Evolutionary conservation across 2,113 vertebrate genomes (phyloP), one percentile per base, ranked within the genome.

Genomic region (Syngnathus scovelli): DNA sequence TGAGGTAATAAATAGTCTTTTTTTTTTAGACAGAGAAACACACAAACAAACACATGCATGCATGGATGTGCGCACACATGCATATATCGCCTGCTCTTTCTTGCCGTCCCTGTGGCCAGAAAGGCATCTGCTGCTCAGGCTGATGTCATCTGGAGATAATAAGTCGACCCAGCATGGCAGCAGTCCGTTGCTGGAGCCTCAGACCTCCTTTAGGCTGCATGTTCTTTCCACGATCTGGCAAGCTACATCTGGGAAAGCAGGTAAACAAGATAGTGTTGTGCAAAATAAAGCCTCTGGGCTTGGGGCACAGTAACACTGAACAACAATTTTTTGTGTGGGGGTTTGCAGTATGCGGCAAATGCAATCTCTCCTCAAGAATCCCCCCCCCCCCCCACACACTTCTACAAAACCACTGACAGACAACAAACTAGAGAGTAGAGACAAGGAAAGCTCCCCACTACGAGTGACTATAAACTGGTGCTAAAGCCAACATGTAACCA

Each of bases 61-160:
- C 27, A 33, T 3, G 27, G 27, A 33, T 33, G 27, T 3, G 27
- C 33, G 38, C 68, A 65, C 56, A 64, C 65, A 46, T 44, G 46
- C 55, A 68, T 51, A 54, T 38, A 10, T 37, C 46, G 61, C 19
- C 52, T 6, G 12, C 37, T 43, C 46, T 58, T 66, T 73, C 70
- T 75, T 21, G 68, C 66, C 76, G 62, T 74, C 83, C 86, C 84
- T 68, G 67, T 86, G 81, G 86, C 81, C 85, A 87, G 84, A 86
- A 74, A 85, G 85, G 86, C 88, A 89, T 88, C 88, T 90, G 87
- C 87, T 86, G 83, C 78, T 84, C 88, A 85, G 79, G 85, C 88
- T 89, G 86, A 88, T 87, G 87, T 89, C 90, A 91, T 89, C 87
- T 89, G 90, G 87, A 90, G 85, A 83, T 89, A 87, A 90, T 89